These are phyloP conservation scores for Saturnia pavonia DNA, from an alignment of 2,888 invertebrate species.

Conservation along the genomic window DNA sequence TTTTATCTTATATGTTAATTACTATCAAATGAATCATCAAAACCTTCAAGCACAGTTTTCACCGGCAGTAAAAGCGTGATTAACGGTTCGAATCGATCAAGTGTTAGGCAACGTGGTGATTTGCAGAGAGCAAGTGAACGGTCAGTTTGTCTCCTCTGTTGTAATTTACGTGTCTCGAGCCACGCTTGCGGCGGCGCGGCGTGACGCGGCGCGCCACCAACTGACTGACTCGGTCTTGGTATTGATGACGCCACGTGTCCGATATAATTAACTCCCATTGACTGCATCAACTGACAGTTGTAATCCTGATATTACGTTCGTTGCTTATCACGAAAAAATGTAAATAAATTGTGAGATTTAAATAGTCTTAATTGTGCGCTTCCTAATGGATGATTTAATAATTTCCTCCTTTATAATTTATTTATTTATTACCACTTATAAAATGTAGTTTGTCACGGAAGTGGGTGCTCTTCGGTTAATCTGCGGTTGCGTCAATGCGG, in stretches of 20 bases:
- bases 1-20: not conserved
- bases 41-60: constrained; percentile 17
- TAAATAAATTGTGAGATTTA: constrained; percentile 27
- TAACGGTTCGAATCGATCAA: constrained; percentile 55
- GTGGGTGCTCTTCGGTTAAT: constrained; percentile 48
- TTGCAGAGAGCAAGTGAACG: constrained; percentile 59
- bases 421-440: constrained; percentile 8
- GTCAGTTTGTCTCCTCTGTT: constrained; percentile 55
- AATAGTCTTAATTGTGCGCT: not conserved
- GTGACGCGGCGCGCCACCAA: constrained; percentile 29
- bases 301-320: constrained; percentile 38
- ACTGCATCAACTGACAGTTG: constrained; percentile 49
- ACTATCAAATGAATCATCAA: not conserved
- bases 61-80: constrained; percentile 52
- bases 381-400: not conserved
- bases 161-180: constrained; percentile 58
- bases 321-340: constrained; percentile 49
- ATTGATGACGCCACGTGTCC: constrained; percentile 57
- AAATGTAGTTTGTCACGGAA: constrained; percentile 50
- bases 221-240: constrained; percentile 30
- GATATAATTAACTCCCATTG: constrained; percentile 67
- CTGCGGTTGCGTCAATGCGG: constrained; percentile 45
- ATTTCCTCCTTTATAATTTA: not conserved
- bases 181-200: constrained; percentile 42
- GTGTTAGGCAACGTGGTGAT: constrained; percentile 59